Conservation (phyloP, 2,797 vertebrate species). For the Pogoniulus pusillus region DNA sequence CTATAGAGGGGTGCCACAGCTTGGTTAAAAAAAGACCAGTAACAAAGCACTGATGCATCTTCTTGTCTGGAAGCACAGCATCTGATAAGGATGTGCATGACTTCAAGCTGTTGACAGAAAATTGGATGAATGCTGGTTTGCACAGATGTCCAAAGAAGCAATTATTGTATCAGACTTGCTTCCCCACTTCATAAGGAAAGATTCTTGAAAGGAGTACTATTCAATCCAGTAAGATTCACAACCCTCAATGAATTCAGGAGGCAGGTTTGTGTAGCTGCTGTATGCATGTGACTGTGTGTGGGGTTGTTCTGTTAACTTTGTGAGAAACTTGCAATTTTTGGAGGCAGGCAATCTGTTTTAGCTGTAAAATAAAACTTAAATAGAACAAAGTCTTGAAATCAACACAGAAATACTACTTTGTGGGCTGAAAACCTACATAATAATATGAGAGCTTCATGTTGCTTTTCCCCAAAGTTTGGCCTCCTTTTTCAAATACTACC, state of each 20-base stretch:
- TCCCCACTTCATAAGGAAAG: neutral
- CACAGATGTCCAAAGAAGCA: neutral
- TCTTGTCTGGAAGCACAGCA: neutral
- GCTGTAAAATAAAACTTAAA: neutral
- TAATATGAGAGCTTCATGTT: neutral
- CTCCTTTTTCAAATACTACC: neutral
- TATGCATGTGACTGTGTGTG: neutral
- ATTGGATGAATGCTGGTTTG: neutral
- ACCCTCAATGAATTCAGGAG: neutral
- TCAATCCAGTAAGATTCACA: neutral
- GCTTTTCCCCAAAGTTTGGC: neutral
- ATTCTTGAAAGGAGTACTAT: neutral
- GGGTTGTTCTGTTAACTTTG: neutral
- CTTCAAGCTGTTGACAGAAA: neutral
- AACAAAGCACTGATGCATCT: neutral
- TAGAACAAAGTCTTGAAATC: neutral
- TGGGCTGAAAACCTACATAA: neutral
- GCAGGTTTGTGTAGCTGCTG: neutral
- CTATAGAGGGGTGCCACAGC: neutral
- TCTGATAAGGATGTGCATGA: neutral
- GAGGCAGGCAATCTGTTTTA: neutral
- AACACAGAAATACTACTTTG: neutral
- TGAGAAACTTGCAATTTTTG: neutral
- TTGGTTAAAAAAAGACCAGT: neutral
- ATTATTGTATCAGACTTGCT: neutral